These are phyloP conservation scores for Falco berigora DNA, from an alignment of 2,797 vertebrate species.

Conservation along the genomic window DNA sequence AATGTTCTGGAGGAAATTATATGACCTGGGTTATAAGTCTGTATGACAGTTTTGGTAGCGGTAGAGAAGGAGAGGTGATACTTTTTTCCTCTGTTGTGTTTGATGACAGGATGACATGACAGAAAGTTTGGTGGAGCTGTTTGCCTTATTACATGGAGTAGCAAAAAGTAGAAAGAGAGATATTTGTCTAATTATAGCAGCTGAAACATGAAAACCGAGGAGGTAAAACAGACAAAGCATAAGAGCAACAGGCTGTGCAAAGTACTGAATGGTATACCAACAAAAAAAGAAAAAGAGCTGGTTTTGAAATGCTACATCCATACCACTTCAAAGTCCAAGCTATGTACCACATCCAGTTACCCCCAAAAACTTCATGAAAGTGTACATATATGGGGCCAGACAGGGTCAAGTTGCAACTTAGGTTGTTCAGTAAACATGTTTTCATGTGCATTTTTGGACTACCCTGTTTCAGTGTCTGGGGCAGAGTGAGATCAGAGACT, in stretches of 20 bases:
- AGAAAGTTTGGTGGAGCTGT: not conserved
- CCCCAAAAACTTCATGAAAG: not conserved
- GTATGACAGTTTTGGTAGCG: not conserved
- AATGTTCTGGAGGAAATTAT: not conserved
- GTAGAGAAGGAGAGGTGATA: not conserved
- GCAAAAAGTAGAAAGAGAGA: not conserved
- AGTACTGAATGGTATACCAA: not conserved
- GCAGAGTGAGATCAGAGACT: not conserved
- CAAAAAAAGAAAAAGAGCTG: not conserved
- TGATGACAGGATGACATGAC: not conserved
- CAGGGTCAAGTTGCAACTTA: not conserved
- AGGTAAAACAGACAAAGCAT: not conserved
- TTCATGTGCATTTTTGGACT: not conserved
- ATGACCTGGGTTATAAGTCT: not conserved
- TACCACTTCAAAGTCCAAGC: not conserved
- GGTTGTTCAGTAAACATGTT: not conserved
- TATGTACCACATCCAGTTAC: not conserved
- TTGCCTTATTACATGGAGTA: not conserved
- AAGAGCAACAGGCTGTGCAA: not conserved
- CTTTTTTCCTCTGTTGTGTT: not conserved
- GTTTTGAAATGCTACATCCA: not conserved
- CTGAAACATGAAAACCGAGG: not conserved
- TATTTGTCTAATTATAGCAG: not conserved
- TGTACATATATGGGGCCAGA: not conserved
- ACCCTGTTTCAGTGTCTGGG: not conserved